Conservation (phyloP, 2,797 vertebrate genomes). For the Lagocephalus sceleratus region DNA sequence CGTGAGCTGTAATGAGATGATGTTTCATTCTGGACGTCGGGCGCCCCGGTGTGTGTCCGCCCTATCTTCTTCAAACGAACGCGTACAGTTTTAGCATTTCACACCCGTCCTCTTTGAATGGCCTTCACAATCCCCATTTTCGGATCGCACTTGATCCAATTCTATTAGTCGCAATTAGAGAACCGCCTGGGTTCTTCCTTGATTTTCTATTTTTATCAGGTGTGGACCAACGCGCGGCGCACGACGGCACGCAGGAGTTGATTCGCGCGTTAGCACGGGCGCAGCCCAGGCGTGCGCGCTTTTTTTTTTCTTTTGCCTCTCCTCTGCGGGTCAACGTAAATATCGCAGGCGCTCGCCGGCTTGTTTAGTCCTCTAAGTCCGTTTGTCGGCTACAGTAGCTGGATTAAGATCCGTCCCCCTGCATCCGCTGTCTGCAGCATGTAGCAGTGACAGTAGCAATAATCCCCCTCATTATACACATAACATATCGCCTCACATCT, state of each 20-base stretch:
- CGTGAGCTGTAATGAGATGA: not conserved
- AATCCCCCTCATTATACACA: constrained; percentile 70
- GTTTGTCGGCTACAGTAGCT: constrained; percentile 53
- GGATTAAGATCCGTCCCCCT: constrained; percentile 49
- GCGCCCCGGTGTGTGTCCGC: too few relatives aligned
- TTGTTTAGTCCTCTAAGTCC: constrained; percentile 53
- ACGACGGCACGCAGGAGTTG: not conserved
- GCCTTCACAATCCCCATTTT: too few relatives aligned
- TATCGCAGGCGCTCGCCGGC: constrained; percentile 40
- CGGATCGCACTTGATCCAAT: too few relatives aligned
- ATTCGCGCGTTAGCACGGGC: not conserved
- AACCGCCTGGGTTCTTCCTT: not conserved
- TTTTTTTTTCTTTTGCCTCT: too few relatives aligned
- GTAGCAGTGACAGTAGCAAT: constrained; percentile 60
- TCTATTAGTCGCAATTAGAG: not conserved
- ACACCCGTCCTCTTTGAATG: too few relatives aligned
- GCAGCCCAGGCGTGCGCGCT: constrained; percentile 1
- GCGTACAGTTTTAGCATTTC: too few relatives aligned
- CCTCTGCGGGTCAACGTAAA: constrained; percentile 45
- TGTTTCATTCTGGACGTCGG: not conserved
- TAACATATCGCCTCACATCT: constrained; percentile 65
- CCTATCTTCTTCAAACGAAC: too few relatives aligned
- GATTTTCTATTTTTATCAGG: not conserved
- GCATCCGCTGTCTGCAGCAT: constrained; percentile 38
- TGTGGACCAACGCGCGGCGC: not conserved